Conservation (phyloP, 2,113 vertebrate species). For the Tauraco erythrolophus region DNA sequence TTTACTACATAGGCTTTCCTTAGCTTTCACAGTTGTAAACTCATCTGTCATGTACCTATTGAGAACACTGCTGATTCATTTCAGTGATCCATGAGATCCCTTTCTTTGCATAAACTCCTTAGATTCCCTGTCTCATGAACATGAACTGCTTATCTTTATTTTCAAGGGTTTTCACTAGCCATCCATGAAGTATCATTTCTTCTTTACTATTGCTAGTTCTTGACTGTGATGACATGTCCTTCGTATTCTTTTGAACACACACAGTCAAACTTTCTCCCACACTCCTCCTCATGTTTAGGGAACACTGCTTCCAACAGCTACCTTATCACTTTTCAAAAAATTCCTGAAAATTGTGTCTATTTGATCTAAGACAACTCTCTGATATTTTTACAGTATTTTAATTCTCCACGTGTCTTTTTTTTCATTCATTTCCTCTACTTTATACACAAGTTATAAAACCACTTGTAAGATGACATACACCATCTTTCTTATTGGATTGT, state of each 20-base stretch:
- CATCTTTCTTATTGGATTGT: not conserved
- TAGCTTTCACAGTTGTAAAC: not conserved
- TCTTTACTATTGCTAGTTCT: not conserved
- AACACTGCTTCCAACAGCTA: not conserved
- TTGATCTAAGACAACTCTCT: not conserved
- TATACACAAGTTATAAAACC: not conserved
- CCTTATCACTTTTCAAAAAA: not conserved
- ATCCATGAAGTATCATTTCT: not conserved
- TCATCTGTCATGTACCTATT: not conserved
- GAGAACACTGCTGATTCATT: rapidly evolving
- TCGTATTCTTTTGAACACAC: not conserved
- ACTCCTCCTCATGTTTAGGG: not conserved
- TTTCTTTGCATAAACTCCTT: not conserved
- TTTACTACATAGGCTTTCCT: not conserved
- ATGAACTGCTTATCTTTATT: not conserved
- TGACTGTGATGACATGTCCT: not conserved
- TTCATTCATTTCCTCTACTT: not conserved
- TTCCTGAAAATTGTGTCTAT: not conserved
- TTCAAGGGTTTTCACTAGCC: not conserved
- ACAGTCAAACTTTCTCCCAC: not conserved
- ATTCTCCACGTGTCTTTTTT: not conserved
- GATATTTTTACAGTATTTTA: not conserved
- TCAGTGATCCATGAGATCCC: not conserved
- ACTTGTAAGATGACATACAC: not conserved
- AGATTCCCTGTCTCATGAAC: not conserved